These are phyloP conservation scores for Brachionus plicatilis DNA, from an alignment of 1,140 invertebrate genomes.

Conservation along the genomic window DNA sequence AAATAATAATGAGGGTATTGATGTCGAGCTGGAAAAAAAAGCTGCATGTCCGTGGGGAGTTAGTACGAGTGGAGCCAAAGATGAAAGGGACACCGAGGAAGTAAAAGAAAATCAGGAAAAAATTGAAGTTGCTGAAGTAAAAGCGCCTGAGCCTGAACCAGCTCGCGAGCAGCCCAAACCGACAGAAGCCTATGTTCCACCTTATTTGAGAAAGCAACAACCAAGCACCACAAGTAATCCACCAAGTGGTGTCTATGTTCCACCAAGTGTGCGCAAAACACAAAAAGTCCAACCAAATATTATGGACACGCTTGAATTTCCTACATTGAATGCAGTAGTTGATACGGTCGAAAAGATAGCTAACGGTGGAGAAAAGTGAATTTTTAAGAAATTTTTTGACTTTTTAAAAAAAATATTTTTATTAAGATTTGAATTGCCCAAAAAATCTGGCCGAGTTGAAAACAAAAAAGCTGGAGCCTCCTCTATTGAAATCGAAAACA, in stretches of 20 bases:
- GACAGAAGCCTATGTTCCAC: background rate
- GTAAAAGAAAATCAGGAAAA: background rate
- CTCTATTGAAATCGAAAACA: conserved; percentile 24
- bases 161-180: background rate
- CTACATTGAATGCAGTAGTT: conserved; percentile 1
- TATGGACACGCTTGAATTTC: conserved; percentile 34
- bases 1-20: conserved; percentile 1
- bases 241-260: background rate
- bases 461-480: background rate
- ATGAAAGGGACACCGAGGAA: background rate
- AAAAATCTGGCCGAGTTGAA: conserved; percentile 21
- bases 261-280: conserved; percentile 5
- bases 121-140: background rate
- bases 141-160: background rate
- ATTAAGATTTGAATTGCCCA: conserved; percentile 25
- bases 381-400: background rate
- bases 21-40: conserved; percentile 30
- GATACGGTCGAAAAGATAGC: background rate
- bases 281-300: conserved; percentile 30
- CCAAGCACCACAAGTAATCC: no score
- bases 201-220: background rate
- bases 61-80: background rate
- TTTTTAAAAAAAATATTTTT: background rate
- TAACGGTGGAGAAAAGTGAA: conserved; percentile 23
- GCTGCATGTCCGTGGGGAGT: conserved; percentile 7